Evolutionary conservation across 2,888 invertebrate genomes (phyloP), one percentile per base, ranked within the genome.

Genomic region (Ferdinandea cuprea): DNA sequence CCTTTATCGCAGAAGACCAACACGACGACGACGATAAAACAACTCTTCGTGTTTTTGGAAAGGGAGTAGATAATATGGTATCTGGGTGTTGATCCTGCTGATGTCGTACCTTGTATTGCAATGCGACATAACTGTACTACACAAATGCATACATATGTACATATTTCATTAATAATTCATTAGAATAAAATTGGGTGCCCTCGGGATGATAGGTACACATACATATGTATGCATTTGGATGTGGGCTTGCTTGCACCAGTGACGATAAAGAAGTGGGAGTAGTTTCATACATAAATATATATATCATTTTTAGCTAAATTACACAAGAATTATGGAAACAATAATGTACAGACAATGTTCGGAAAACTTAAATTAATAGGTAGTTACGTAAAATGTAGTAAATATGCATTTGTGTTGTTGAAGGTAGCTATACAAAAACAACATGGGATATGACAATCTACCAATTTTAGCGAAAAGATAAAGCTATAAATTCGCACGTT

Each of bases 151-250:
- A n/a, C n/a, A 35, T 78, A 44, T 11, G 48, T n/a, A 42, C 13
- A 6, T 73, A 59, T 32, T 40, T 35, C 61, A 80, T 80, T 63
- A 69, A 81, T 81, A 71, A 71, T 76, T 52, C 65, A 76, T 71
- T 71, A 52, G 59, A 76, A 69, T 46, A 25, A 80, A 71, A 71
- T 71, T 71, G 63, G 58, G 35, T 76, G 58, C 80, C 76, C 80
- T 69, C 63, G 44, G 63, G 58, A 15, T 56, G 61, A 28, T 8
- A 61, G n/a, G n/a, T n/a, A n/a, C n/a, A n/a, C n/a, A n/a, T n/a
- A n/a, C n/a, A n/a, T n/a, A n/a, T n/a, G n/a, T n/a, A n/a, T n/a
- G n/a, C n/a, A n/a, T n/a, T n/a, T 48, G 46, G 17, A 15, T 56
- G 40, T 8, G 25, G 15, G 25, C 5, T 25, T 25, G 25, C 25